phyloP scores from a whole-genome alignment of 2,113 vertebrate species.

The Vidua macroura region DNA sequence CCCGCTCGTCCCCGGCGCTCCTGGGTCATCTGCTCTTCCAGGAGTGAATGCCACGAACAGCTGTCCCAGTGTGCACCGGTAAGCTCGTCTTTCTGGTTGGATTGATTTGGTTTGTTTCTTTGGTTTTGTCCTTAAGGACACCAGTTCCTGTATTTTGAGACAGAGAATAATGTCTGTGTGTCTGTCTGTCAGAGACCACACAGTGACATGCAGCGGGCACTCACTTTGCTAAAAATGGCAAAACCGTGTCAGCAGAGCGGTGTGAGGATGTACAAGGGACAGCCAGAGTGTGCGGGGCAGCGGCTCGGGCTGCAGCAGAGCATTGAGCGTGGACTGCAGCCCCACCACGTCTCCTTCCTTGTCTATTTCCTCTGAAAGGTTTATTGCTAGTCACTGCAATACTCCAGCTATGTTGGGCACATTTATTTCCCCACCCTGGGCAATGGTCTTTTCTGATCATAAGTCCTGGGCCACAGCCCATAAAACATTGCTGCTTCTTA shows the following conservation, averaged over 20 bases:
- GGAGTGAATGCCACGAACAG: rapidly evolving
- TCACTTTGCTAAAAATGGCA: not conserved
- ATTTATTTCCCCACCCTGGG: not conserved
- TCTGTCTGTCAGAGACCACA: not conserved
- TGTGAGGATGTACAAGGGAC: rapidly evolving
- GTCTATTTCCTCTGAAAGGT: not conserved
- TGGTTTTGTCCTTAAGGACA: not conserved
- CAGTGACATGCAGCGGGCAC: constrained; percentile 51
- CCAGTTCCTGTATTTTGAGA: rapidly evolving
- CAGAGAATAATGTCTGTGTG: not conserved
- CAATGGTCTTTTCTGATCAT: not conserved
- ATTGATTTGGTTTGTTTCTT: not conserved
- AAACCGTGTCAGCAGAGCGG: rapidly evolving
- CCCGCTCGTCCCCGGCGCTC: not conserved
- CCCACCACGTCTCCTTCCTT: rapidly evolving
- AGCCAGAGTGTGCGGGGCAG: not conserved
- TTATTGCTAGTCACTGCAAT: no score
- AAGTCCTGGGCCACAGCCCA: not conserved
- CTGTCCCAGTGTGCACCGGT: rapidly evolving
- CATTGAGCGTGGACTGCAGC: rapidly evolving
- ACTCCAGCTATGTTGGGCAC: not conserved
- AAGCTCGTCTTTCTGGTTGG: not conserved
- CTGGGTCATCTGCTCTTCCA: not conserved
- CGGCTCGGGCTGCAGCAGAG: not conserved
- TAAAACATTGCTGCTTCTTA: not conserved